Conservation (phyloP, 2,797 vertebrate genomes). For the Hafferia zeledoni region DNA sequence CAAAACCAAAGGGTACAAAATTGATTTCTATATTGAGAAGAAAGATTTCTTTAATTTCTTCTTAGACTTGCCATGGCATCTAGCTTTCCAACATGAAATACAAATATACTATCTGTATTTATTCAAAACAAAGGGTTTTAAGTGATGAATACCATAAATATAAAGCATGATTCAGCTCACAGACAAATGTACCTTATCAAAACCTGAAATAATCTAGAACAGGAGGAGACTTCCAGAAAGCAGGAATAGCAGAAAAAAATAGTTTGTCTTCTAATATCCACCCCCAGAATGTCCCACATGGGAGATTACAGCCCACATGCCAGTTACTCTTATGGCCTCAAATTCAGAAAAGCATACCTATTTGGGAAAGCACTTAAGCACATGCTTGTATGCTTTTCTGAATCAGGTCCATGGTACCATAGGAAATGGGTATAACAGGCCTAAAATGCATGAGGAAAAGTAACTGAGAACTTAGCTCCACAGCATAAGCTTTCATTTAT, state of each 20-base stretch:
- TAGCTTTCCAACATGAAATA: background rate
- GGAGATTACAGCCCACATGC: conserved; percentile 37
- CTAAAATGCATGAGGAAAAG: background rate
- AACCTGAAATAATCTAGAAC: background rate
- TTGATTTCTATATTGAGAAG: background rate
- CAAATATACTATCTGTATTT: background rate
- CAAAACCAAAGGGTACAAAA: background rate
- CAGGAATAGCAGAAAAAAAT: background rate
- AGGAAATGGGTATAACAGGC: conserved; percentile 62
- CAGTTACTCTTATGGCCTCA: conserved; percentile 1
- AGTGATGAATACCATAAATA: background rate
- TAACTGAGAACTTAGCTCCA: background rate
- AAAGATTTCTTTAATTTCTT: background rate
- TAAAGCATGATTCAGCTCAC: background rate
- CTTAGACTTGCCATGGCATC: background rate
- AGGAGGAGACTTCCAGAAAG: background rate
- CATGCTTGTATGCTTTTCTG: conserved; percentile 50
- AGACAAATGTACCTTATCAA: background rate
- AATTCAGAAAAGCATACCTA: conserved; percentile 41
- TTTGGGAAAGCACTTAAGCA: conserved; percentile 51
- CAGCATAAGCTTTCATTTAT: conserved; percentile 1
- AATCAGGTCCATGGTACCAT: conserved; percentile 28
- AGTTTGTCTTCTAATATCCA: conserved; percentile 12
- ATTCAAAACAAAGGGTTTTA: conserved; percentile 5
- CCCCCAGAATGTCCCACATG: background rate